Evolutionary conservation across 2,888 invertebrate genomes (phyloP).

Genomic region (Chalcis sispes): DNA sequence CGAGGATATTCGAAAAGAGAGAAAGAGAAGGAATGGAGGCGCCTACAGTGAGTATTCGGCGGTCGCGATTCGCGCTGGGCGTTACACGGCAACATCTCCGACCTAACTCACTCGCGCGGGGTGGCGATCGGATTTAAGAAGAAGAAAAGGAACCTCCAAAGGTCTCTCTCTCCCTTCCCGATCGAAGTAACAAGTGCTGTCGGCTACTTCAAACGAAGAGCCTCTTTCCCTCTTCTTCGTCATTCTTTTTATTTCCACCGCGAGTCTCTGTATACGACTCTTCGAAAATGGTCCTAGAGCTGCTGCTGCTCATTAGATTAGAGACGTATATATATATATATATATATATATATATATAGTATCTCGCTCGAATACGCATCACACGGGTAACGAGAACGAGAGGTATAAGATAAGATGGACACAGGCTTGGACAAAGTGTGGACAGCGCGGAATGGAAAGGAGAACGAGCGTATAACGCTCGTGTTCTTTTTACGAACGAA

Average conservation of each 20-base stretch:
- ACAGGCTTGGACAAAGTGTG: constrained; percentile 35
- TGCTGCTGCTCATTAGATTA: constrained; percentile 37
- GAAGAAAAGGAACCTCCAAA: constrained; percentile 51
- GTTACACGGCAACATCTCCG: neutral
- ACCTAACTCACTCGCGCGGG: constrained; percentile 6
- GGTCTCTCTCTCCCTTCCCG: constrained; percentile 62
- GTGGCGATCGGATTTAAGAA: constrained; percentile 72
- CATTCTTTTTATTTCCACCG: neutral
- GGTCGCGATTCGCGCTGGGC: no score
- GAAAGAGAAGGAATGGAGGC: constrained; percentile 15
- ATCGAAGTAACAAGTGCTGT: constrained; percentile 72
- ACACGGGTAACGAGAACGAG: neutral
- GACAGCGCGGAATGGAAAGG: no score
- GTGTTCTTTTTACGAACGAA: no score
- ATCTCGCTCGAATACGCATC: neutral
- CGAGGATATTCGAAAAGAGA: neutral
- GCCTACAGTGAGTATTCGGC: constrained; percentile 17
- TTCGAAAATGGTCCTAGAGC: neutral
- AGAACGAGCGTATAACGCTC: no score
- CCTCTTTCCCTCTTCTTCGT: constrained; percentile 34
- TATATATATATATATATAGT: constrained; percentile 5
- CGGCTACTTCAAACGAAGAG: constrained; percentile 64
- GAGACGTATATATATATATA: neutral
- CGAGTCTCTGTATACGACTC: neutral
- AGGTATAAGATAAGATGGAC: constrained; percentile 25